Percentiles rank a stretch among this genome's conserved stretches.
phyloP scores from a whole-genome alignment of 2,113 vertebrate genomes.

The Danio rerio region DNA sequence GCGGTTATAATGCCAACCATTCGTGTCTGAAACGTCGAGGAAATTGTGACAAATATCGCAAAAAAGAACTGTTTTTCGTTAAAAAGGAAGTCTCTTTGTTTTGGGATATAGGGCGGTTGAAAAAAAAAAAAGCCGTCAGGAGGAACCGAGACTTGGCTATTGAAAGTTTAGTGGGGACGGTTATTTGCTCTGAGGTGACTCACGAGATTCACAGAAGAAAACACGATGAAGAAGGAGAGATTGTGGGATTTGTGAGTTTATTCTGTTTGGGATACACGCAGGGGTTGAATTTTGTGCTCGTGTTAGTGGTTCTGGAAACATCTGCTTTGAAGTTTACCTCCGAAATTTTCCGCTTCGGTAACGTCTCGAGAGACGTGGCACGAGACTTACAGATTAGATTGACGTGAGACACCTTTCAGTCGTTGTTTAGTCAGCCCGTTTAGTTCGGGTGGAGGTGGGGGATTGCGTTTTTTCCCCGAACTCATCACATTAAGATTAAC shows the following conservation, averaged over 20 bases:
- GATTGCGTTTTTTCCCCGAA: constrained; percentile 33
- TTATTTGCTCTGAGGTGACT: not conserved
- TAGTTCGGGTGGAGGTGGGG: constrained; percentile 49
- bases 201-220: constrained; percentile 7
- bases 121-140: not conserved
- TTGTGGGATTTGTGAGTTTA: constrained; percentile 66
- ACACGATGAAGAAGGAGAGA: constrained; percentile 25
- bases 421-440: constrained; percentile 56
- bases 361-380: constrained; percentile 64
- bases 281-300: constrained; percentile 59
- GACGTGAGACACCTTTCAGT: constrained; percentile 59
- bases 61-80: constrained; percentile 38
- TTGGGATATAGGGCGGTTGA: constrained; percentile 39
- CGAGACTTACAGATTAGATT: constrained; percentile 67
- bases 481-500: constrained; percentile 64
- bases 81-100: constrained; percentile 11
- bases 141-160: constrained; percentile 5
- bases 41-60: constrained; percentile 25
- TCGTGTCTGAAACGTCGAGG: constrained; percentile 58
- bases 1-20: constrained; percentile 68
- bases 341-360: constrained; percentile 62
- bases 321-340: constrained; percentile 66
- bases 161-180: constrained; percentile 45
- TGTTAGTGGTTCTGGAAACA: constrained; percentile 66
- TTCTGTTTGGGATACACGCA: constrained; percentile 59